These are phyloP conservation scores for Aleiodes alternator DNA, from an alignment of 2,888 invertebrate species.

Conservation along the genomic window DNA sequence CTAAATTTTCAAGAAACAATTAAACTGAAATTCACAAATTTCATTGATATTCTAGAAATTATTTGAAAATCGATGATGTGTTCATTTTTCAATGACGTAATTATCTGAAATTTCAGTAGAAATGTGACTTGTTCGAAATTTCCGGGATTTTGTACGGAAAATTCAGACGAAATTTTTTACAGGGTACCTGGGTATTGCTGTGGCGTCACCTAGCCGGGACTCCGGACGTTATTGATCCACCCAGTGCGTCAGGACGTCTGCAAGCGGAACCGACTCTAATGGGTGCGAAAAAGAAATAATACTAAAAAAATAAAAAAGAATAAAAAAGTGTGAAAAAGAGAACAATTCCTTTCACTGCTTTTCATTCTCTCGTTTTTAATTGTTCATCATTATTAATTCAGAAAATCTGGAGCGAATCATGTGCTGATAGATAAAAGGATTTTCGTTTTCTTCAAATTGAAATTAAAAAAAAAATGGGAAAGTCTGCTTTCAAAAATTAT, in stretches of 20 bases:
- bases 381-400: conserved; percentile 20
- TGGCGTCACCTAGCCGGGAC: conserved; percentile 26
- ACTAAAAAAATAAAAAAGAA: not conserved
- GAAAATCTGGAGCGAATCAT: conserved; percentile 15
- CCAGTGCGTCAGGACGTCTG: conserved; percentile 35
- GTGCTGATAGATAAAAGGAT: not conserved
- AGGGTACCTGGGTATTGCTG: conserved; percentile 24
- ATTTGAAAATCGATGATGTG: no score
- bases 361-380: conserved; percentile 12
- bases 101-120: no score
- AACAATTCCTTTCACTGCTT: conserved; percentile 20
- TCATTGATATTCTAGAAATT: no score
- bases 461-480: not conserved
- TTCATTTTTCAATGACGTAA: no score
- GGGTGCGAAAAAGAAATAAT: not conserved
- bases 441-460: conserved; percentile 2
- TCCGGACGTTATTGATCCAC: conserved; percentile 24
- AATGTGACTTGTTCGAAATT: no score
- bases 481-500: not conserved
- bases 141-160: no score
- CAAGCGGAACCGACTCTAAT: conserved; percentile 31
- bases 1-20: no score
- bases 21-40: no score
- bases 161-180: no score
- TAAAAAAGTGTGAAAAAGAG: not conserved